Evolutionary conservation across 2,888 invertebrate species (phyloP), one percentile per base, ranked within the genome.

Genomic region (Callyntrura guangdongensis): DNA sequence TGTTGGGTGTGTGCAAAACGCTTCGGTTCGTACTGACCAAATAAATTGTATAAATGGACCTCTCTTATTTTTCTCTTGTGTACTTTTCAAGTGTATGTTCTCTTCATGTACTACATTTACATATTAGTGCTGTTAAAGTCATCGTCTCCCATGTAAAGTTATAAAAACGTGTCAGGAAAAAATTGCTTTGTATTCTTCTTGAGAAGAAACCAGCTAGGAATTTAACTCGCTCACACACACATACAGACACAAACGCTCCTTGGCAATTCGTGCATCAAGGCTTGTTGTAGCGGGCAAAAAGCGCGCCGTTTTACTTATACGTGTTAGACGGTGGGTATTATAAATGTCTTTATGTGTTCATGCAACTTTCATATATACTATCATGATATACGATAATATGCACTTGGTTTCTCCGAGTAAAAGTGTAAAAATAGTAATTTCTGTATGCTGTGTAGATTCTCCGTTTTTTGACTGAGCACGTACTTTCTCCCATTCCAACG

Each of bases 41-140:
- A 74, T 74, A 74, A 74, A 74, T 74, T 74, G 74, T 49, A 74
- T 22, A 74, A 74, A 74, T 74, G 74, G 74, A 22, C 49, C 49
- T 74, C 74, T 74, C 22, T 14, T 69, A 20, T 49, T 85, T 72
- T 85, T 27, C 56, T 53, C 83, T n/a, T 61, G 82, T 49, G 49
- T 83, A 64, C n/a, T 45, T 47, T 69, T 83, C 83, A 49, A 49
- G 83, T 67, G 67, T 72, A 20, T 49, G 67, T 45, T 49, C 69
- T 64, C 53, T 36, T 83, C 83, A 49, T 83, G 47, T 27, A 53
- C 27, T 72, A 69, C 69, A 85, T 85, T 85, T 85, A 85, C 84
- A 85, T 85, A 85, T 85, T 84, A 67, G 45, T n/a, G n/a, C 12
- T 69, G 72, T 64, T 64, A 83, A 82, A 82, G 83, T 83, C 67